phyloP scores from a whole-genome alignment of 1,140 invertebrate genomes.

The Nephila pilipes region DNA sequence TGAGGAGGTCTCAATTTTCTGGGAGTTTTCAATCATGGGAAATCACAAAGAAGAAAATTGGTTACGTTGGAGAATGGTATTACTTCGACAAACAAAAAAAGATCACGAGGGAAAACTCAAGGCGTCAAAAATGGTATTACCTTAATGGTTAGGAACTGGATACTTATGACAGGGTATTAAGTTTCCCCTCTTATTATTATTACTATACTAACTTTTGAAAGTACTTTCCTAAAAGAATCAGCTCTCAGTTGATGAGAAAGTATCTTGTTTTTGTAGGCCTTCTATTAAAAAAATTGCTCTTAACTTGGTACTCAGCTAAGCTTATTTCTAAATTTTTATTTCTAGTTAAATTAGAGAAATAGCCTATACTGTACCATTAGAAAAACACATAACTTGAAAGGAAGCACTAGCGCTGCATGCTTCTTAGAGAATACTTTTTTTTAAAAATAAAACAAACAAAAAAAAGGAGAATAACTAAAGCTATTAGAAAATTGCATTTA shows the following conservation, averaged over 20 bases:
- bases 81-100: background rate
- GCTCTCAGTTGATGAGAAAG: background rate
- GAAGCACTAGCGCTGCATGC: too few relatives aligned
- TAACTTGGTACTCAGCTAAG: background rate
- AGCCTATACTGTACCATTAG: too few relatives aligned
- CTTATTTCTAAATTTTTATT: background rate
- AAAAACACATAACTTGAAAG: too few relatives aligned
- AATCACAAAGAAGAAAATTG: too few relatives aligned
- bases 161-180: background rate
- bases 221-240: background rate
- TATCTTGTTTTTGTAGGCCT: background rate
- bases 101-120: background rate
- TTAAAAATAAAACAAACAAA: too few relatives aligned
- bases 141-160: slow-evolving; percentile 18
- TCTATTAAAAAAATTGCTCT: background rate
- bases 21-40: slow-evolving; percentile 2
- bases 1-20: slow-evolving; percentile 34
- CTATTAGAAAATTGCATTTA: too few relatives aligned
- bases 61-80: background rate
- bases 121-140: background rate
- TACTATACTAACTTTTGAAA: background rate
- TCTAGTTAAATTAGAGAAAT: background rate
- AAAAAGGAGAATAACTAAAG: too few relatives aligned
- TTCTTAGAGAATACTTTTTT: too few relatives aligned
- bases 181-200: background rate